Percentiles rank a stretch among this genome's conserved stretches.
Conservation (phyloP, 2,113 vertebrate species). For the Vidua chalybeata region DNA sequence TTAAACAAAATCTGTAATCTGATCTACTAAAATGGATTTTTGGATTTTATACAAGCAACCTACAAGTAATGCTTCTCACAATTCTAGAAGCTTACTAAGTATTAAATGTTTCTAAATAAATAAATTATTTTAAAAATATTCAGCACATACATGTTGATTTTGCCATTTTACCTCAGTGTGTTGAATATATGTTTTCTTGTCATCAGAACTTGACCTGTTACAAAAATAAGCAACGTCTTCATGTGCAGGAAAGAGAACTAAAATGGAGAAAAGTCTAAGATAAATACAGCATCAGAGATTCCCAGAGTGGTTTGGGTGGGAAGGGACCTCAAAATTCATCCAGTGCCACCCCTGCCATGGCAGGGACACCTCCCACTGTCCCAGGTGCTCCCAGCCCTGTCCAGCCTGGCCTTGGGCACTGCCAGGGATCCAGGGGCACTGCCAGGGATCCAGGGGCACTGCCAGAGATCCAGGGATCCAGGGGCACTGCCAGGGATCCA, state of each 20-base stretch:
- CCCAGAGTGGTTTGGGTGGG: background rate
- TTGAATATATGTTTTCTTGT: background rate
- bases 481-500: no score
- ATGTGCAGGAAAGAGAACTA: background rate
- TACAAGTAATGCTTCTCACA: background rate
- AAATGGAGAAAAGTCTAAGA: background rate
- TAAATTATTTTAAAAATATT: background rate
- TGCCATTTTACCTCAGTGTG: background rate
- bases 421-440: no score
- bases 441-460: no score
- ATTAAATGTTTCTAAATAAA: background rate
- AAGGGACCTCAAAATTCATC: no score
- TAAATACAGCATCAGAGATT: background rate
- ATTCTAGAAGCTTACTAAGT: background rate
- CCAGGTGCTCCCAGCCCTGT: no score
- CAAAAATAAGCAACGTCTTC: background rate
- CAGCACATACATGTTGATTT: background rate
- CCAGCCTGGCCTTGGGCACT: no score
- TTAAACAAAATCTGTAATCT: background rate
- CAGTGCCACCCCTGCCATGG: no score
- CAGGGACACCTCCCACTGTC: no score
- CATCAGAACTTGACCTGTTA: background rate
- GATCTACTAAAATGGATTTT: background rate
- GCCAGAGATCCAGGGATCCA: no score
- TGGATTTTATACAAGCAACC: background rate